A percentile compares a stretch with the other conserved stretches of the same genome.
Evolutionary conservation across 2,113 vertebrate species (phyloP).

Genomic region (Cottus gobio): DNA sequence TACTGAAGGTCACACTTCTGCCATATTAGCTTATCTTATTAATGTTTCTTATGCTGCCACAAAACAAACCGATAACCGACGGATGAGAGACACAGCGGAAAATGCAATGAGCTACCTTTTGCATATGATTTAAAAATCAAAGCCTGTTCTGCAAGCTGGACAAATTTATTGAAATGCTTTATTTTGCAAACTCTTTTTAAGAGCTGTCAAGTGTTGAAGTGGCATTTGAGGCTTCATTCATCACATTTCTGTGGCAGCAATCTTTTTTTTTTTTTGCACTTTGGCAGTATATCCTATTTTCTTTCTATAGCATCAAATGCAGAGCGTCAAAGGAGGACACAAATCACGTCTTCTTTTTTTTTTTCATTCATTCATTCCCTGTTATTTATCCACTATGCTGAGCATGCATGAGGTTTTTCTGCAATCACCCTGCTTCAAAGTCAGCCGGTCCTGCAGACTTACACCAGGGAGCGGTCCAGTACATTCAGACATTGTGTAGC

Average conservation of each 20-base stretch:
- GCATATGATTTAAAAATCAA: conserved; percentile 10
- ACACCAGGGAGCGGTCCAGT: neutral
- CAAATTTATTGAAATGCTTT: conserved; percentile 22
- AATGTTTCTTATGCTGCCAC: conserved; percentile 7
- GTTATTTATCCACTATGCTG: conserved; percentile 47
- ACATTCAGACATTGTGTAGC: neutral
- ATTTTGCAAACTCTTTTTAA: conserved; percentile 33
- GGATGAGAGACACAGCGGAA: neutral
- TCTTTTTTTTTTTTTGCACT: conserved; percentile 36
- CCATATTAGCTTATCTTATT: conserved; percentile 22
- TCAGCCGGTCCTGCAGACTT: conserved; percentile 20
- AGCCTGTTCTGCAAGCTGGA: conserved; percentile 19
- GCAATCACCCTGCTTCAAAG: conserved; percentile 14
- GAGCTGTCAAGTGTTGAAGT: conserved; percentile 44
- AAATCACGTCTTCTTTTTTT: conserved; percentile 22
- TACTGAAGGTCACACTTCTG: conserved; percentile 19
- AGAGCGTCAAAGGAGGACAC: neutral
- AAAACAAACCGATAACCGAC: conserved; percentile 15
- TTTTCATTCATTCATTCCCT: neutral
- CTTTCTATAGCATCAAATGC: conserved; percentile 24
- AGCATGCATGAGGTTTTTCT: conserved; percentile 26
- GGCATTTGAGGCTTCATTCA: conserved; percentile 38
- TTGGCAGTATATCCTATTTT: conserved; percentile 19
- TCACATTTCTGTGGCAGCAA: conserved; percentile 39
- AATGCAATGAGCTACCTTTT: neutral